These are phyloP conservation scores for Acromyrmex echinatior DNA, from an alignment of 1,140 invertebrate genomes.

Conservation along the genomic window DNA sequence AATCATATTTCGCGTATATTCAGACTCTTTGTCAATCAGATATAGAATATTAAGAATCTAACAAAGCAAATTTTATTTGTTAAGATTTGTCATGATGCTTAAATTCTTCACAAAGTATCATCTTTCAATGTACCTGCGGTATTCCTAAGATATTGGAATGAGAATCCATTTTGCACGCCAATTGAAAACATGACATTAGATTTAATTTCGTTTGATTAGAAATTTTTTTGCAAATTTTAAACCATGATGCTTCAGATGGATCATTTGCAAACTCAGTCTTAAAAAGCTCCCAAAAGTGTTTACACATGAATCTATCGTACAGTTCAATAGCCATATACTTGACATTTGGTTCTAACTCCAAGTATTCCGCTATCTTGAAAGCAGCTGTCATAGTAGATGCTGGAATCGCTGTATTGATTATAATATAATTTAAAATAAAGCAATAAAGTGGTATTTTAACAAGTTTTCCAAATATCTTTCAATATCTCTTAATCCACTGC, in stretches of 20 bases:
- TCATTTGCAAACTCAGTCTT: constrained; percentile 29
- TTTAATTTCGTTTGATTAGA: constrained; percentile 71
- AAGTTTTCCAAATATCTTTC: not conserved
- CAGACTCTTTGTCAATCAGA: constrained; percentile 68
- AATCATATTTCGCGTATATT: constrained; percentile 70
- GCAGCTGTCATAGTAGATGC: constrained; percentile 72
- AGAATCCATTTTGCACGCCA: constrained; percentile 82
- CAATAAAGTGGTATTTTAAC: not conserved
- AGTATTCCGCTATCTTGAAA: constrained; percentile 76
- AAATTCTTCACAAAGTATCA: not conserved
- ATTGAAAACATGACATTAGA: constrained; percentile 80
- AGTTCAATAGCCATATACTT: constrained; percentile 82
- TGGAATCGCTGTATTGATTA: constrained; percentile 72
- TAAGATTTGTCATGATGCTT: not conserved
- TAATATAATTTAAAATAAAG: constrained; percentile 27
- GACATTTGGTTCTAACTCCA: constrained; percentile 72
- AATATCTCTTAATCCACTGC: not conserved
- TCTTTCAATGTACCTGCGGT: constrained; percentile 71
- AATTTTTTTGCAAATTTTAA: constrained; percentile 60
- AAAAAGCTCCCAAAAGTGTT: constrained; percentile 77
- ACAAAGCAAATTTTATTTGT: not conserved
- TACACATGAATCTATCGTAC: constrained; percentile 80
- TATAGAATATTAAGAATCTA: constrained; percentile 73
- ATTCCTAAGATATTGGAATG: constrained; percentile 68
- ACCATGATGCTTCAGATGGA: constrained; percentile 47